Conservation (phyloP, 1,140 invertebrate genomes). For the Cheumatopsyche charites region DNA sequence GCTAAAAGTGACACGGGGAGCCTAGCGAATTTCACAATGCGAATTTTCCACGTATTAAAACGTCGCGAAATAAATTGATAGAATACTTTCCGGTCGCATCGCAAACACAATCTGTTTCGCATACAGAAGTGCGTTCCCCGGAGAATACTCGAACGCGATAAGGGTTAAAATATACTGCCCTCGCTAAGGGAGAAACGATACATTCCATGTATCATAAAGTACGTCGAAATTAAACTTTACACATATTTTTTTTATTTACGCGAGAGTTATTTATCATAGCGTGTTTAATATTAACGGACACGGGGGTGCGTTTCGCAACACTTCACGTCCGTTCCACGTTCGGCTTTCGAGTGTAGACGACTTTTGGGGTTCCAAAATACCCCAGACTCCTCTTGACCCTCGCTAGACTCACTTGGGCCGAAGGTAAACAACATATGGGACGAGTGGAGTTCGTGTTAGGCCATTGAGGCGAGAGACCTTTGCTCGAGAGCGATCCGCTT, state of each 20-base stretch:
- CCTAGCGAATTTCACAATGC: background rate
- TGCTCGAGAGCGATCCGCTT: background rate
- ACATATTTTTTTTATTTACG: background rate
- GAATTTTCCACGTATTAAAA: conserved; percentile 30
- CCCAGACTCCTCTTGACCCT: conserved; percentile 27
- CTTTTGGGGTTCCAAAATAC: background rate
- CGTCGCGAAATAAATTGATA: conserved; percentile 45
- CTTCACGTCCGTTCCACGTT: conserved; percentile 32
- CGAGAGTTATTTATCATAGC: background rate
- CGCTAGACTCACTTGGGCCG: conserved; percentile 19
- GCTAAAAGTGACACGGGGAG: background rate
- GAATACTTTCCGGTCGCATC: conserved; percentile 42
- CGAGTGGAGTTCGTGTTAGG: conserved; percentile 28
- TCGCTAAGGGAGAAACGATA: background rate
- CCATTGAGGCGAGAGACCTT: conserved; percentile 7
- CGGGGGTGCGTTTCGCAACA: conserved; percentile 35
- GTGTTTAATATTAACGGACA: conserved; percentile 1
- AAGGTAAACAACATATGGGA: conserved; percentile 27
- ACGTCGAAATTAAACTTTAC: too few species aligned
- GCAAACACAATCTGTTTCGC: conserved; percentile 45
- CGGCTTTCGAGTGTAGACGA: too few species aligned
- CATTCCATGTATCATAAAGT: background rate
- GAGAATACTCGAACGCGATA: conserved; percentile 7
- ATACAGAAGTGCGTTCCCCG: conserved; percentile 29
- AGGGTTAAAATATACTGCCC: background rate